Evolutionary conservation across 1,140 invertebrate species (phyloP).

Genomic region (Druon quercuslanigerum): DNA sequence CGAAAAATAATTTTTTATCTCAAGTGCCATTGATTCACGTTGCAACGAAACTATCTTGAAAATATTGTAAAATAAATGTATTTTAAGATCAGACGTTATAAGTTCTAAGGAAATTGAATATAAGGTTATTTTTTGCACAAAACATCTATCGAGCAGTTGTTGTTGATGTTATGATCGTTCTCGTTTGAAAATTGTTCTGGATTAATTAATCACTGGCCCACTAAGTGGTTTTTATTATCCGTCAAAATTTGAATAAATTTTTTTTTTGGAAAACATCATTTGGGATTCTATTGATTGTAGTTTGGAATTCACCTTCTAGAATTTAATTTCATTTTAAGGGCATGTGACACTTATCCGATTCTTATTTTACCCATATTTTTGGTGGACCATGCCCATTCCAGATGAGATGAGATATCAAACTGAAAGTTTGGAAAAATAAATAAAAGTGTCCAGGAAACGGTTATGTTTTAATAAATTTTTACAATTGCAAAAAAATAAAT

Average conservation of each 20-base stretch:
- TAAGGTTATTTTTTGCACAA: slow-evolving; percentile 26
- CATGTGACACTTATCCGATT: no score
- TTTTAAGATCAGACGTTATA: not conserved
- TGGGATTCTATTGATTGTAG: not conserved
- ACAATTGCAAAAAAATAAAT: no score
- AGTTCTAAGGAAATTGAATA: slow-evolving; percentile 26
- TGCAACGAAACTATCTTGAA: not conserved
- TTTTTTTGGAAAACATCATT: not conserved
- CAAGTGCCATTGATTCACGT: not conserved
- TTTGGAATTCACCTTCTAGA: not conserved
- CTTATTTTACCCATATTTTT: no score
- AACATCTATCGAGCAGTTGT: slow-evolving; percentile 18
- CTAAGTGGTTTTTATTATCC: no score
- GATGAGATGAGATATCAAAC: no score
- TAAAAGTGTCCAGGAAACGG: no score
- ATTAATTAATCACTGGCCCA: slow-evolving; percentile 11
- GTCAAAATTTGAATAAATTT: not conserved
- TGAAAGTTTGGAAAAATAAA: no score
- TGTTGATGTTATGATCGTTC: slow-evolving; percentile 7
- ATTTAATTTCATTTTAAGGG: not conserved
- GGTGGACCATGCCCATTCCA: no score
- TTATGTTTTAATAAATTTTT: no score
- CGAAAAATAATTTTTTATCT: not conserved
- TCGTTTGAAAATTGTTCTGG: slow-evolving; percentile 1
- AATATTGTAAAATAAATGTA: slow-evolving; percentile 3